A percentile compares a stretch with the other conserved stretches of the same genome.
These are phyloP conservation scores for Campoletis raptor DNA, from an alignment of 2,888 invertebrate genomes.

Conservation along the genomic window DNA sequence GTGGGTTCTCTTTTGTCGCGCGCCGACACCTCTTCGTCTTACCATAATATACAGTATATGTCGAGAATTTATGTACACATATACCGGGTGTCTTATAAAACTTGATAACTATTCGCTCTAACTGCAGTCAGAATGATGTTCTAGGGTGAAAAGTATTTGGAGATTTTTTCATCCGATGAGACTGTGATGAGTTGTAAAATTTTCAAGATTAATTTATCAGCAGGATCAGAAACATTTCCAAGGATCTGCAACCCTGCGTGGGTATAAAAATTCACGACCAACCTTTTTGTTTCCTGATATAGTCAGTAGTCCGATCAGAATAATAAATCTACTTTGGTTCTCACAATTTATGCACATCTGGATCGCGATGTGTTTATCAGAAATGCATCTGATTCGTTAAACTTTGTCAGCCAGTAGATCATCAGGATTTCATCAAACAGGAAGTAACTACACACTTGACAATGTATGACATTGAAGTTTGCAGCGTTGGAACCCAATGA, in stretches of 20 bases:
- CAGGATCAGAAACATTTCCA: too few relatives aligned
- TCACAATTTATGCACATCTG: too few relatives aligned
- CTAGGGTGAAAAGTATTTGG: neutral
- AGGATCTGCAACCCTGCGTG: too few relatives aligned
- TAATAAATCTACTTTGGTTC: too few relatives aligned
- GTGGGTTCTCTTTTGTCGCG: conserved; percentile 83
- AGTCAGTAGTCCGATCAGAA: too few relatives aligned
- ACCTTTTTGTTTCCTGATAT: too few relatives aligned
- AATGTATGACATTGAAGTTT: too few relatives aligned
- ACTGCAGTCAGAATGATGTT: neutral
- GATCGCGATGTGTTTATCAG: too few relatives aligned
- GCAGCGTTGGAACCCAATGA: too few relatives aligned
- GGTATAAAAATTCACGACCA: too few relatives aligned
- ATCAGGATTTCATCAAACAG: neutral
- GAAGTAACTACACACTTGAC: neutral
- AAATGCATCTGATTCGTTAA: neutral
- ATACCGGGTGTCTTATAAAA: neutral
- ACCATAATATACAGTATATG: conserved; percentile 8
- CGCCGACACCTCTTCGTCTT: conserved; percentile 79
- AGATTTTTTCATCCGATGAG: neutral
- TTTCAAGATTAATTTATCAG: neutral
- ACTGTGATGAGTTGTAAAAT: neutral
- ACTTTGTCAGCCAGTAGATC: neutral
- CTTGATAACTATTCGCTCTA: neutral
- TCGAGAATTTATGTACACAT: neutral